Evolutionary conservation across 2,888 invertebrate genomes (phyloP).

Genomic region (Paralinhomoeus sp.): DNA sequence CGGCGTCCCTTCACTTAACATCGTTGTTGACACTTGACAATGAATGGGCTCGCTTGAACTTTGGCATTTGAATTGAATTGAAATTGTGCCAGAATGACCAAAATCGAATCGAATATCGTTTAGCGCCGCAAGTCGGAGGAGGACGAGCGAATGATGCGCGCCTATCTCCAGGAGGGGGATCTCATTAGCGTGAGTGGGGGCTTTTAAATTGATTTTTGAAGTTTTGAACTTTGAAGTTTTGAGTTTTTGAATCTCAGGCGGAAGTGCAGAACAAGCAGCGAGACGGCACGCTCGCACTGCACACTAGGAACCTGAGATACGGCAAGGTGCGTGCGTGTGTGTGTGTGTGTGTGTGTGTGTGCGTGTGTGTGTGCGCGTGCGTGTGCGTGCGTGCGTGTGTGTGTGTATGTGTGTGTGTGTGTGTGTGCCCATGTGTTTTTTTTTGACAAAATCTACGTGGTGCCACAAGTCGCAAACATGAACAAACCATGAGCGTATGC

Average conservation of each 20-base stretch:
- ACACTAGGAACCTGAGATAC: slow-evolving; percentile 85
- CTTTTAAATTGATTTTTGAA: slow-evolving; percentile 5
- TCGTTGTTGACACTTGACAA: not conserved
- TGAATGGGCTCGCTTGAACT: not conserved
- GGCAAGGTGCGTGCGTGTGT: slow-evolving; percentile 75
- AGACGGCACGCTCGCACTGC: slow-evolving; percentile 73
- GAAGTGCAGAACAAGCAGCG: slow-evolving; percentile 78
- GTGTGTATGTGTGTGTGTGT: no score
- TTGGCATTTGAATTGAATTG: not conserved
- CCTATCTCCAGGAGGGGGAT: slow-evolving; percentile 77
- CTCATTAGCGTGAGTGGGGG: slow-evolving; percentile 54
- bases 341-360: no score
- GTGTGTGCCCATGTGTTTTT: no score
- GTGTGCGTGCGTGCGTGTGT: no score
- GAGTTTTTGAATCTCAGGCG: slow-evolving; percentile 24
- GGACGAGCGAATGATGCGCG: slow-evolving; percentile 92
- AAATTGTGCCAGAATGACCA: not conserved
- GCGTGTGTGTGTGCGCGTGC: no score
- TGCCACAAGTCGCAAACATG: no score
- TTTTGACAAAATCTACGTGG: no score
- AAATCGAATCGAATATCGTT: slow-evolving; percentile 7
- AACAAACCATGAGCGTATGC: no score
- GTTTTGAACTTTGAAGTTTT: not conserved
- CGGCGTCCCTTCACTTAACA: not conserved
- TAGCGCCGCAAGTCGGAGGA: slow-evolving; percentile 68